These are phyloP conservation scores for Anarrhichthys ocellatus DNA, from an alignment of 2,113 vertebrate species.

Conservation along the genomic window DNA sequence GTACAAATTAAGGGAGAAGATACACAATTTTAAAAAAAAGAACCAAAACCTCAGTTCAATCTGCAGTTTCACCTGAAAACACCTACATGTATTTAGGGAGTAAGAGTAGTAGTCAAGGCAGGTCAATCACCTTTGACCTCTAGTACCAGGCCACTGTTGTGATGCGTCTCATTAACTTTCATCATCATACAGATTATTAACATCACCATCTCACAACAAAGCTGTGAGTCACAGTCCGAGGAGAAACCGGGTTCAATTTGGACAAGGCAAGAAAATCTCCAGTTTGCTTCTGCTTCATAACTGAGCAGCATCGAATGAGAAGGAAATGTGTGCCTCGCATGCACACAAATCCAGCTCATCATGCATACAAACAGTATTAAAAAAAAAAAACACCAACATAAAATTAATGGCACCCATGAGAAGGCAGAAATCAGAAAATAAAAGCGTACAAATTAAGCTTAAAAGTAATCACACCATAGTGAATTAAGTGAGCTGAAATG, in stretches of 20 bases:
- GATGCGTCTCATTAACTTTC: slow-evolving; percentile 28
- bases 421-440: slow-evolving; percentile 51
- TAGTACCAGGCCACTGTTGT: slow-evolving; percentile 50
- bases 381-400: slow-evolving; percentile 50
- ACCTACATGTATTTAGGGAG: slow-evolving; percentile 47
- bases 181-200: slow-evolving; percentile 27
- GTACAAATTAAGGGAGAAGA: slow-evolving; percentile 77
- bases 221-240: slow-evolving; percentile 39
- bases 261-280: slow-evolving; percentile 58
- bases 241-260: slow-evolving; percentile 56
- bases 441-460: slow-evolving; percentile 58
- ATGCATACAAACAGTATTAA: slow-evolving; percentile 38
- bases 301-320: slow-evolving; percentile 44
- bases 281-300: slow-evolving; percentile 49
- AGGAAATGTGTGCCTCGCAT: slow-evolving; percentile 19
- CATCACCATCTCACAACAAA: slow-evolving; percentile 34
- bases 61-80: slow-evolving; percentile 64
- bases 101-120: slow-evolving; percentile 54
- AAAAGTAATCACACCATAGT: slow-evolving; percentile 40
- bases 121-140: slow-evolving; percentile 46
- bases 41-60: slow-evolving; percentile 58
- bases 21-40: slow-evolving; percentile 62
- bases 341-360: slow-evolving; percentile 45
- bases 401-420: slow-evolving; percentile 74
- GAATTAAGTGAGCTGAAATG: slow-evolving; percentile 46